Percentiles rank a stretch among this genome's conserved stretches.
phyloP scores from a whole-genome alignment of 2,797 vertebrate species.

The Sebastes umbrosus region DNA sequence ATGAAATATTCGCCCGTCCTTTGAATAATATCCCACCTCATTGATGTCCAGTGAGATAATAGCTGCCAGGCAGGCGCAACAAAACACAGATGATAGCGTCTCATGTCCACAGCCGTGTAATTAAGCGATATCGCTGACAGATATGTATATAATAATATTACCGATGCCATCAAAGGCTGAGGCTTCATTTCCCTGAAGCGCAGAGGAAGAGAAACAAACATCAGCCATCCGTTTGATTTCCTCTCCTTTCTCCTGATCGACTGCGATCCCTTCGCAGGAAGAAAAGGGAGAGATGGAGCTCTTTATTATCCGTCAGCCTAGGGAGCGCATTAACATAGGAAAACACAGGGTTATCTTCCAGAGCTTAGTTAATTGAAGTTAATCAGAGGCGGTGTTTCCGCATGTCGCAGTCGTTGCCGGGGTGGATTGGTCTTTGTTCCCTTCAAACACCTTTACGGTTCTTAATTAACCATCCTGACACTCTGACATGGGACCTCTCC shows the following conservation, averaged over 20 bases:
- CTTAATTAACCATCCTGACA: constrained; percentile 76
- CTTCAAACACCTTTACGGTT: constrained; percentile 73
- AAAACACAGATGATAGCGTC: constrained; percentile 48
- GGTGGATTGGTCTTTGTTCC: constrained; percentile 72
- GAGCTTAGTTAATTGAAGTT: constrained; percentile 79
- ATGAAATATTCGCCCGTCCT: constrained; percentile 37
- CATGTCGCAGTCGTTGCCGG: constrained; percentile 52
- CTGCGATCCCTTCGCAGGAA: constrained; percentile 43
- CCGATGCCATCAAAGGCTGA: constrained; percentile 59
- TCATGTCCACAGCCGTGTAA: constrained; percentile 60
- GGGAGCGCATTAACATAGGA: constrained; percentile 66
- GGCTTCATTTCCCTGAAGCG: constrained; percentile 67
- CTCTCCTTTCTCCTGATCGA: constrained; percentile 50
- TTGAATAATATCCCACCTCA: constrained; percentile 52
- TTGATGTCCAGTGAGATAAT: constrained; percentile 54
- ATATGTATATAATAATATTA: constrained; percentile 64
- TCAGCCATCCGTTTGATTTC: constrained; percentile 64
- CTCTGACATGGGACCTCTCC: constrained; percentile 53
- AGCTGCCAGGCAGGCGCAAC: constrained; percentile 9
- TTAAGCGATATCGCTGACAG: constrained; percentile 68
- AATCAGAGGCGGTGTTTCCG: constrained; percentile 74
- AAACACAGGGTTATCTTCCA: constrained; percentile 57
- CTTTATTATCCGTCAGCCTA: constrained; percentile 48
- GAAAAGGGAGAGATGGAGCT: constrained; percentile 52
- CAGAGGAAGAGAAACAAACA: constrained; percentile 51